A percentile compares a stretch with the other conserved stretches of the same genome.
These are phyloP conservation scores for Xyrichtys novacula DNA, from an alignment of 2,797 vertebrate genomes.

Conservation along the genomic window DNA sequence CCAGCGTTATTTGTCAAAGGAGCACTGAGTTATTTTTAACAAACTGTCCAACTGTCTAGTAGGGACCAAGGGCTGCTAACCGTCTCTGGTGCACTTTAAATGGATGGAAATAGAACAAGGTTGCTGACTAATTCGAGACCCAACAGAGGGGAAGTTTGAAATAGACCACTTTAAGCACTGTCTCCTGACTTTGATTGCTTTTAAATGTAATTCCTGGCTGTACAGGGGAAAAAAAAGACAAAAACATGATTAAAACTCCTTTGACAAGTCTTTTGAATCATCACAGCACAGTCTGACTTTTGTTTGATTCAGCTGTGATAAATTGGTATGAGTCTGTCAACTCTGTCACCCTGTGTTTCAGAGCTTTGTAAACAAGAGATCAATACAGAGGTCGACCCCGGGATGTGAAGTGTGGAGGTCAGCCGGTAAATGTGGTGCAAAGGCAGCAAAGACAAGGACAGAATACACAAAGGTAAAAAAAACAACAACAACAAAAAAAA, in stretches of 20 bases:
- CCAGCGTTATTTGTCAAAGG: constrained; percentile 28
- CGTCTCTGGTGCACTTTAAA: background rate
- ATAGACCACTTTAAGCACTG: background rate
- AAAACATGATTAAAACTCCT: constrained; percentile 7
- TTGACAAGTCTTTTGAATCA: constrained; percentile 19
- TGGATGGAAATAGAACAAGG: constrained; percentile 18
- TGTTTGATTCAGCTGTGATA: constrained; percentile 46
- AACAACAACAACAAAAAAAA: background rate
- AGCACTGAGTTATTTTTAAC: constrained; percentile 45
- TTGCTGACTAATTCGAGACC: constrained; percentile 15
- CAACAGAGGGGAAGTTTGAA: background rate
- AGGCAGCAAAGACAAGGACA: constrained; percentile 24
- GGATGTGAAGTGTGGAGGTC: constrained; percentile 55
- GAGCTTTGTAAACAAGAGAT: constrained; percentile 57
- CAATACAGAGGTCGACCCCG: constrained; percentile 37
- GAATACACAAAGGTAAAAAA: background rate
- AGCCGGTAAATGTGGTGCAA: constrained; percentile 15
- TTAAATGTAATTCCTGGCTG: background rate
- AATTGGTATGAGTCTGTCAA: constrained; percentile 42
- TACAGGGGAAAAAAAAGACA: constrained; percentile 7
- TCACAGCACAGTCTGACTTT: constrained; percentile 17
- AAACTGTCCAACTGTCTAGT: background rate
- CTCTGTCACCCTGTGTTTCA: constrained; percentile 32
- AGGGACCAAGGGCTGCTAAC: constrained; percentile 18
- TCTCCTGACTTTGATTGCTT: background rate